phyloP scores from a whole-genome alignment of 2,888 invertebrate genomes.

The Tipula lateralis region DNA sequence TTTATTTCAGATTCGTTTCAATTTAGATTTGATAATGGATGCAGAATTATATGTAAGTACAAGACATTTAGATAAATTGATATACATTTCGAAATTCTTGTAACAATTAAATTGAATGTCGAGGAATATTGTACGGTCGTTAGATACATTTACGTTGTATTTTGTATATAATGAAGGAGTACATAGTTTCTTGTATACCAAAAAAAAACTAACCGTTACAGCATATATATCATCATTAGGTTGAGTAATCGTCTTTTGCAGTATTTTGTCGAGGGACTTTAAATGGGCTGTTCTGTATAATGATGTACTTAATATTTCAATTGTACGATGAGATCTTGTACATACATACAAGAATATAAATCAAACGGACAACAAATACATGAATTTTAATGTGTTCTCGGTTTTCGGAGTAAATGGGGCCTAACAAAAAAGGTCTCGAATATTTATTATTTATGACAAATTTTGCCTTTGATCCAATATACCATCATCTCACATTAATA shows the following conservation, averaged over 20 bases:
- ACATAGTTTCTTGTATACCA: neutral
- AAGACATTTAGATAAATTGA: neutral
- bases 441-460: neutral
- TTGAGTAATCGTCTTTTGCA: neutral
- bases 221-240: neutral
- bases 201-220: neutral
- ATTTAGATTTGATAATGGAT: slow-evolving; percentile 24
- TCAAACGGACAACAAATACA: neutral
- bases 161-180: neutral
- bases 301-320: neutral
- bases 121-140: neutral
- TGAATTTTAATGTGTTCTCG: neutral
- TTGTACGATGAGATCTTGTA: neutral
- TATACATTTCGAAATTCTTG: neutral
- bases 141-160: neutral
- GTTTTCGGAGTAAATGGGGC: neutral
- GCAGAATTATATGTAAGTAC: slow-evolving; percentile 19
- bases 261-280: neutral
- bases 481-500: too few relatives aligned
- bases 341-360: neutral
- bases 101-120: neutral
- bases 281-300: neutral
- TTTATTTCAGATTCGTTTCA: neutral
- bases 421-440: neutral
- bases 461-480: too few relatives aligned